Evolutionary conservation across 1,140 invertebrate species (phyloP), one percentile per base, ranked within the genome.

Genomic region (Atta colombica): DNA sequence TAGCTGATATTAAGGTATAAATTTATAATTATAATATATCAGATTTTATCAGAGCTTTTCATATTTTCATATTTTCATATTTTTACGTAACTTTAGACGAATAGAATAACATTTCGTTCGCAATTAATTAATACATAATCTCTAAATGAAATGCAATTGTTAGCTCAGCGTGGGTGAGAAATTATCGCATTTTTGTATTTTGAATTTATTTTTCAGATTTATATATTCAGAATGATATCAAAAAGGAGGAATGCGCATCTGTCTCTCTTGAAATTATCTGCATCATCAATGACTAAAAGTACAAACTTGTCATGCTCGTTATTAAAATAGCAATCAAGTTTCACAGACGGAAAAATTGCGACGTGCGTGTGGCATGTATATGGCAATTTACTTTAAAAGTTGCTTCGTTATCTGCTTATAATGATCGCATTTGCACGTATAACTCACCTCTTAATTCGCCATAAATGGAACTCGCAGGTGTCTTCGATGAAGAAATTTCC

Each of bases 311-410:
- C 12, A 14, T n/a, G 39, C 7, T n/a, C 39, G 25, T 74, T 74
- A 61, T 84, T 74, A 74, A 74, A 84, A 82, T 35, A 35, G 65
- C 51, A 81, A 82, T 84, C 55, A 84, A 84, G 39, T 74, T 61
- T 84, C 80, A 74, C 18, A 25, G 21, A 58, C 68, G 53, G 39
- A 61, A 84, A 84, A 74, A 74, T 74, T 25, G 25, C 39, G 39
- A 69, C 16, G 14, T 25, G n/a, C 35, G 35, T 28, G 66, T 10
- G 75, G 60, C 31, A 45, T 39, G 63, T 51, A 31, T 45, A 6
- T 49, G 21, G 51, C 35, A 84, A 31, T 61, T 61, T 31, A 12
- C 18, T 61, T 61, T 31, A 49, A 31, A 74, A 51, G 45, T 49
- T 3, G 18, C 53, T 35, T 53, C 68, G 51, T 71, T 81, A 71